Evolutionary conservation across 2,797 vertebrate species (phyloP).

Genomic region (Epinephelus malabaricus): DNA sequence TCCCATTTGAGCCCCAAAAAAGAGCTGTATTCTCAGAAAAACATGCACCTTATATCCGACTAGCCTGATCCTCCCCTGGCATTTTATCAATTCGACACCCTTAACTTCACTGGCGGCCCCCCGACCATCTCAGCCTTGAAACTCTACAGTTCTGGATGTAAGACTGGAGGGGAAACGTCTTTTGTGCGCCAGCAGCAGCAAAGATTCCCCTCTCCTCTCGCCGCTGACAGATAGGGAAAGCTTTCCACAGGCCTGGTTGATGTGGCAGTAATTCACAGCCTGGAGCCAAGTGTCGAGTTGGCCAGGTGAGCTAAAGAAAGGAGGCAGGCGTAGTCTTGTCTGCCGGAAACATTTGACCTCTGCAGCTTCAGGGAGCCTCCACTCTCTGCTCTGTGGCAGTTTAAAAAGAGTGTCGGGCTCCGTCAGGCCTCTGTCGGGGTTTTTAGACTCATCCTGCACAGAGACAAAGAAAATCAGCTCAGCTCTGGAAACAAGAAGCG

Average conservation of each 20-base stretch:
- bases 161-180: neutral
- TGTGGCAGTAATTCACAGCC: conserved; percentile 64
- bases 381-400: neutral
- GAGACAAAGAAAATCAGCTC: conserved; percentile 63
- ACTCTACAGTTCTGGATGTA: neutral
- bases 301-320: conserved; percentile 63
- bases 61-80: too few species aligned
- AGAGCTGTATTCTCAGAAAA: neutral
- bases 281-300: conserved; percentile 56
- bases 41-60: neutral
- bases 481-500: conserved; percentile 42
- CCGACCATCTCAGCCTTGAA: neutral
- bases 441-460: conserved; percentile 11
- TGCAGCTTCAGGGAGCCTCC: neutral
- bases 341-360: conserved; percentile 57
- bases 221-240: conserved; percentile 20
- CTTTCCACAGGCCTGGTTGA: conserved; percentile 46
- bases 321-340: conserved; percentile 62
- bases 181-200: neutral
- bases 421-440: neutral
- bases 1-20: neutral
- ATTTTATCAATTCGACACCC: conserved; percentile 1
- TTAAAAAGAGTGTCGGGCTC: neutral
- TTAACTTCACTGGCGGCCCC: too few species aligned
- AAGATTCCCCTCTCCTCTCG: neutral